Evolutionary conservation across 1,140 invertebrate species (phyloP).

Genomic region (Dendroctonus ponderosae): DNA sequence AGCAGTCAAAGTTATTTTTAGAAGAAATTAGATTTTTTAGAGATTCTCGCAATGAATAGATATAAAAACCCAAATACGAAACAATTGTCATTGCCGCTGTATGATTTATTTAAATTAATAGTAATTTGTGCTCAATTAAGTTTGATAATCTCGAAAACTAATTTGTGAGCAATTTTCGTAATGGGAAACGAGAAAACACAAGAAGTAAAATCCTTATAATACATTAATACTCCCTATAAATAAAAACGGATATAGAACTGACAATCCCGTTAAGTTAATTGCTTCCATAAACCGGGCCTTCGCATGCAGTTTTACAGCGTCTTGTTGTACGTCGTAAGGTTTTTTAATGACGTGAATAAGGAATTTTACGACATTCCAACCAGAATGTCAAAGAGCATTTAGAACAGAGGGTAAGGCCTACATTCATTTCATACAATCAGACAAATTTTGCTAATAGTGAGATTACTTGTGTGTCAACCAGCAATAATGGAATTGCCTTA

Average conservation of each 20-base stretch:
- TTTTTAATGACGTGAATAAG: constrained; percentile 19
- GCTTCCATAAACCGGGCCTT: constrained; percentile 20
- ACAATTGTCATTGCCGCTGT: no score
- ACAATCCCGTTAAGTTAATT: constrained; percentile 26
- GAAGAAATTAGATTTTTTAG: no score
- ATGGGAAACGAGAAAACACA: not conserved
- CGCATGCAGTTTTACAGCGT: constrained; percentile 24
- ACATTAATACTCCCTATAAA: constrained; percentile 10
- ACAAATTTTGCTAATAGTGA: no score
- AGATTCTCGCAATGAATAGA: no score
- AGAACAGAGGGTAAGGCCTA: not conserved
- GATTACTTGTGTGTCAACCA: no score
- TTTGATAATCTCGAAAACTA: no score
- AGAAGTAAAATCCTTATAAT: not conserved
- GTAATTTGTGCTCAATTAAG: no score
- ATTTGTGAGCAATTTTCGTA: not conserved
- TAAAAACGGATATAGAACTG: constrained; percentile 14
- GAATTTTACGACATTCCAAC: constrained; percentile 21
- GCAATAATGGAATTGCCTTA: no score
- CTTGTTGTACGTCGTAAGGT: constrained; percentile 23
- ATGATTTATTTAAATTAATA: no score
- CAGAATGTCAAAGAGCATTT: constrained; percentile 16
- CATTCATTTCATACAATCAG: no score
- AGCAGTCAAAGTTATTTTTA: no score
- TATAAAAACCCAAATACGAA: no score